These are phyloP conservation scores for Mormyrus lacerda DNA, from an alignment of 2,113 vertebrate genomes.

Conservation along the genomic window DNA sequence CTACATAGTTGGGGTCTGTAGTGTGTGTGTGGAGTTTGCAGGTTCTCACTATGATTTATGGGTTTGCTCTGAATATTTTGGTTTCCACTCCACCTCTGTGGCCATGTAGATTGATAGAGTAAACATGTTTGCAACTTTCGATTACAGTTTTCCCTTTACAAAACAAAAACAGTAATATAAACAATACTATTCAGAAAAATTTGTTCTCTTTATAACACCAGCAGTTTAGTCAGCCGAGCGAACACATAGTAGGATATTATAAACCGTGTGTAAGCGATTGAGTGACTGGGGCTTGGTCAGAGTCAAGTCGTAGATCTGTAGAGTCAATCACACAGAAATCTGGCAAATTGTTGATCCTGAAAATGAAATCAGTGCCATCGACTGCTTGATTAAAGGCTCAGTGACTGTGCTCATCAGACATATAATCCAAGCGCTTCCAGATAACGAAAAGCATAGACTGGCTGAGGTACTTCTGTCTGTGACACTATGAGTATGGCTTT, in stretches of 20 bases:
- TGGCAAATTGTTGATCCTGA: not conserved
- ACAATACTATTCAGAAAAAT: not conserved
- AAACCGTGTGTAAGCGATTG: not conserved
- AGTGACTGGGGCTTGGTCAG: not conserved
- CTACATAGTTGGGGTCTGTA: too few relatives aligned
- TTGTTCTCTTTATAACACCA: not conserved
- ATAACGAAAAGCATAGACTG: not conserved
- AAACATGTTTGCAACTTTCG: not conserved
- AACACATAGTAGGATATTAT: not conserved
- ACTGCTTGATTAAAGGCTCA: not conserved
- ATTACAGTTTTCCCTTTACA: not conserved
- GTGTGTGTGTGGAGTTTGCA: not conserved
- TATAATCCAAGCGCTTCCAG: not conserved
- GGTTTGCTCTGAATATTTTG: not conserved
- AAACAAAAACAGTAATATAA: not conserved
- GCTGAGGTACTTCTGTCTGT: not conserved
- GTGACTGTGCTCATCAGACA: too few relatives aligned
- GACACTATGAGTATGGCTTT: not conserved
- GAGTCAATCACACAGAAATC: not conserved
- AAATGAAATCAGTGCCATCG: not conserved
- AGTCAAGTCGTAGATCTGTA: not conserved
- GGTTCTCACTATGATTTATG: not conserved
- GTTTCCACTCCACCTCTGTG: not conserved
- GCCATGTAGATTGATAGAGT: not conserved
- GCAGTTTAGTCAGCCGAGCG: not conserved